These are phyloP conservation scores for Phaedon cochleariae DNA, from an alignment of 2,888 invertebrate genomes.

Conservation along the genomic window DNA sequence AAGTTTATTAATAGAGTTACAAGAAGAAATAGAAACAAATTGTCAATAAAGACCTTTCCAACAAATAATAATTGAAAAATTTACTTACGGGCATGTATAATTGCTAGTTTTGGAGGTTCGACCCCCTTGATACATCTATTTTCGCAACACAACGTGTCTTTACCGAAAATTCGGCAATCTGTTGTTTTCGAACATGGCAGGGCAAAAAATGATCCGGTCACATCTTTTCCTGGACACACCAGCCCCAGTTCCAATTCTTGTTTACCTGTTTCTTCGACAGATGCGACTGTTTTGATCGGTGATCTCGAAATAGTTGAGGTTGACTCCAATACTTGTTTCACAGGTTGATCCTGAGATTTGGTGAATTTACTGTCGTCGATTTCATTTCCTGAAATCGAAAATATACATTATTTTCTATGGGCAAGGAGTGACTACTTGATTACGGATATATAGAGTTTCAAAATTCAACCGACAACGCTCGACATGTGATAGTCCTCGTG, in stretches of 20 bases:
- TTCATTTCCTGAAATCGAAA: slow-evolving; percentile 2
- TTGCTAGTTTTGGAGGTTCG: slow-evolving; percentile 65
- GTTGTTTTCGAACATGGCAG: slow-evolving; percentile 64
- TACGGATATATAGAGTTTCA: background rate
- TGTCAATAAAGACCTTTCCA: background rate
- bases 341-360: background rate
- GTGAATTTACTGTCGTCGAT: background rate
- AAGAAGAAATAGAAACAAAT: too few relatives aligned
- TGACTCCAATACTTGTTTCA: too few relatives aligned
- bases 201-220: slow-evolving; percentile 58
- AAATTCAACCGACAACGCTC: too few relatives aligned
- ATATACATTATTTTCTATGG: background rate
- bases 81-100: slow-evolving; percentile 56
- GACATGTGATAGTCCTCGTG: too few relatives aligned
- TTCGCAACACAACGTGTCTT: slow-evolving; percentile 67
- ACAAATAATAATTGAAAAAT: background rate
- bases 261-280: slow-evolving; percentile 7
- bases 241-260: slow-evolving; percentile 29
- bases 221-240: slow-evolving; percentile 62
- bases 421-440: too few relatives aligned
- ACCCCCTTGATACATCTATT: slow-evolving; percentile 70
- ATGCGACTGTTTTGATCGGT: background rate
- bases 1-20: too few relatives aligned
- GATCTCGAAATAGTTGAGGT: background rate
- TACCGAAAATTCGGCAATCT: slow-evolving; percentile 67